These are phyloP conservation scores for Shinisaurus crocodilurus DNA, from an alignment of 2,113 vertebrate species.

Conservation along the genomic window DNA sequence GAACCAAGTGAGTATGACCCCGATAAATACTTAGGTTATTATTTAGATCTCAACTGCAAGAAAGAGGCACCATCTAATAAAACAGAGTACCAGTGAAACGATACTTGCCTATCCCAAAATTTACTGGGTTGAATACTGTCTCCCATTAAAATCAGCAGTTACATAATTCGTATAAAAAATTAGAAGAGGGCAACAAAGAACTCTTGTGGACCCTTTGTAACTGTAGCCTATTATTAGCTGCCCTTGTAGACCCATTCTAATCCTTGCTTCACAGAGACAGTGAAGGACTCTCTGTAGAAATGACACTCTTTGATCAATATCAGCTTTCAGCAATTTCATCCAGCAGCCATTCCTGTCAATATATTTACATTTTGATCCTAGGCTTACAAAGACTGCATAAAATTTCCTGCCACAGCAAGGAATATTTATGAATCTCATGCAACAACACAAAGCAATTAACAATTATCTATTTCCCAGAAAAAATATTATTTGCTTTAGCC, in stretches of 20 bases:
- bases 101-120: too few species aligned
- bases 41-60: background rate
- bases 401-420: background rate
- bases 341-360: background rate
- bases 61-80: background rate
- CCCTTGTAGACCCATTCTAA: background rate
- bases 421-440: conserved; percentile 1
- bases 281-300: background rate
- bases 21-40: background rate
- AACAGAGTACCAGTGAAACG: background rate
- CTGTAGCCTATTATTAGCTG: background rate
- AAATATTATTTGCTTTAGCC: background rate
- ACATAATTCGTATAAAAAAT: background rate
- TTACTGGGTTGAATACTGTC: background rate
- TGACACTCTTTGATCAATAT: conserved; percentile 13
- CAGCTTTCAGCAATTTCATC: conserved; percentile 3
- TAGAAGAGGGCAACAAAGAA: background rate
- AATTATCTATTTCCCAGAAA: background rate
- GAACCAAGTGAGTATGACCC: background rate
- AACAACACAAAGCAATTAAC: background rate
- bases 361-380: conserved; percentile 6
- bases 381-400: conserved; percentile 11
- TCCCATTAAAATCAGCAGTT: background rate
- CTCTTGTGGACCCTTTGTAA: background rate
- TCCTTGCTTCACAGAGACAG: background rate